Conservation (phyloP, 2,113 vertebrate genomes). For the Zosterops hypoxanthus region DNA sequence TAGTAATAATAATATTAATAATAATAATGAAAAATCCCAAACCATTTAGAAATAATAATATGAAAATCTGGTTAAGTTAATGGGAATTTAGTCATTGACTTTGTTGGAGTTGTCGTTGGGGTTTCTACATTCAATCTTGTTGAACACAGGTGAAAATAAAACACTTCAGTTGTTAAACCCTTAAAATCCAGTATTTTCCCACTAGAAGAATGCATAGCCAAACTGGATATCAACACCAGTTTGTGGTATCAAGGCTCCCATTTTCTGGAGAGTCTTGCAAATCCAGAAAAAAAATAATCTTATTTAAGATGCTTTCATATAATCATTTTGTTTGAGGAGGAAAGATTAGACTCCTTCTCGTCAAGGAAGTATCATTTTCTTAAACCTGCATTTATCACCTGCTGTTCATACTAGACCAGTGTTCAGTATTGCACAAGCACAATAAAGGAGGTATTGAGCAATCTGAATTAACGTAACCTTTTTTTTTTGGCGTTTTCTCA, state of each 20-base stretch:
- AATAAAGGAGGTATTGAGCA: conserved; percentile 49
- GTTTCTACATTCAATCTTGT: not conserved
- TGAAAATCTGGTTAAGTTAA: not conserved
- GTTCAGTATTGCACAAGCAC: conserved; percentile 24
- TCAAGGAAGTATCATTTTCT: not conserved
- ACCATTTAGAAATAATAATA: not conserved
- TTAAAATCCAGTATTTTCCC: not conserved
- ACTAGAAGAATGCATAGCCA: not conserved
- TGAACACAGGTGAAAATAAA: not conserved
- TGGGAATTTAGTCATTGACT: not conserved
- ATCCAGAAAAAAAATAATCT: not conserved
- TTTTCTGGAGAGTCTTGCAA: not conserved
- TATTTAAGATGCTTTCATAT: not conserved
- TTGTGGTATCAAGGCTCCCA: not conserved
- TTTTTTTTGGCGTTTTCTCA: conserved; percentile 5
- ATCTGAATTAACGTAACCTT: conserved; percentile 26
- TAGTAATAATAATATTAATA: not conserved
- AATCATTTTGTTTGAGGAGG: not conserved
- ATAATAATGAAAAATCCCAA: not conserved
- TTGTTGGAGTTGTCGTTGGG: not conserved
- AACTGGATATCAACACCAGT: not conserved
- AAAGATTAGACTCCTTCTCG: not conserved
- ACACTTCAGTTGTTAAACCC: not conserved
- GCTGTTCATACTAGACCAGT: not conserved
- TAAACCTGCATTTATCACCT: conserved; percentile 5